Evolutionary conservation across 2,888 invertebrate genomes (phyloP).

Genomic region (Orchesellides sinensis): DNA sequence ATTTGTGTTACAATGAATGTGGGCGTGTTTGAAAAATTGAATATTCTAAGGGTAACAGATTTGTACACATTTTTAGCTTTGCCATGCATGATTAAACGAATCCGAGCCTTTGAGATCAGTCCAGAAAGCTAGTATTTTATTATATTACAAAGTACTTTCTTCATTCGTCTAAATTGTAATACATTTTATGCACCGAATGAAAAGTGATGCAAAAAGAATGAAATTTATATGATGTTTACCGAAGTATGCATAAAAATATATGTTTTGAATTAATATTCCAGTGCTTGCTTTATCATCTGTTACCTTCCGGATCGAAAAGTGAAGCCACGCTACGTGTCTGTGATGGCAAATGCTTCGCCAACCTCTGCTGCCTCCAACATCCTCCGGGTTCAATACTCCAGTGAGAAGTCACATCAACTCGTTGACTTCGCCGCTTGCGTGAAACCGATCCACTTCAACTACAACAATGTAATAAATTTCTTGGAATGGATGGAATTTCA

Average conservation of each 20-base stretch:
- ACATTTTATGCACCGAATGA: no score
- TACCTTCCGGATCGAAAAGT: slow-evolving; percentile 80
- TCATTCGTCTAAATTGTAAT: no score
- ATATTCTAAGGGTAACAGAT: background rate
- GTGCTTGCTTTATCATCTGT: slow-evolving; percentile 92
- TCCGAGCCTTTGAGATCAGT: background rate
- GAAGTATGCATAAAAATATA: background rate
- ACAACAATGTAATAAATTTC: slow-evolving; percentile 89
- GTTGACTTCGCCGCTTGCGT: slow-evolving; percentile 86
- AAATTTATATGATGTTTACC: background rate
- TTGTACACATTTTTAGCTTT: background rate
- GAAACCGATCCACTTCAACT: slow-evolving; percentile 93
- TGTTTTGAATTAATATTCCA: slow-evolving; percentile 76
- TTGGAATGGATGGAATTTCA: slow-evolving; percentile 94
- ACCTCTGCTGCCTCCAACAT: slow-evolving; percentile 76
- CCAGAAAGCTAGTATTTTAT: no score
- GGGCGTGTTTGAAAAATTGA: background rate
- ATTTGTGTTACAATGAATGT: background rate
- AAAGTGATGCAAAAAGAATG: background rate
- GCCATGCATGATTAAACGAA: background rate
- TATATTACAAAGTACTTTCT: no score
- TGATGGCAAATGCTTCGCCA: slow-evolving; percentile 80
- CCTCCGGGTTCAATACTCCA: slow-evolving; percentile 76
- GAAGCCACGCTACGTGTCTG: slow-evolving; percentile 84
- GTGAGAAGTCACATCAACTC: slow-evolving; percentile 74